These are phyloP conservation scores for Meiosimyza decipiens DNA, from an alignment of 2,888 invertebrate genomes.

Conservation along the genomic window DNA sequence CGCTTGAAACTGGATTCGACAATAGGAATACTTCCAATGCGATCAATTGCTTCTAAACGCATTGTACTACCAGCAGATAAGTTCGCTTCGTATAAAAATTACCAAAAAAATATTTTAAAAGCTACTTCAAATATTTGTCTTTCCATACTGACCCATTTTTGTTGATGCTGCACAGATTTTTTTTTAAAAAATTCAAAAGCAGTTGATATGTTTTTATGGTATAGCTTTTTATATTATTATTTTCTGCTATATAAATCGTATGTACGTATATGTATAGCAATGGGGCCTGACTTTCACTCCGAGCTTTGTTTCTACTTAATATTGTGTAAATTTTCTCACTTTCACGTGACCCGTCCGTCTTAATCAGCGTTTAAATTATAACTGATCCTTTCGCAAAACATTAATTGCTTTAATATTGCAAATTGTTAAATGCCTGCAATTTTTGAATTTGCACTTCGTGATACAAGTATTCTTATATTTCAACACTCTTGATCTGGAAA, in stretches of 20 bases:
- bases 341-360: not conserved
- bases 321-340: not conserved
- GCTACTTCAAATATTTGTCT: not conserved
- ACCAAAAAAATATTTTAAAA: not conserved
- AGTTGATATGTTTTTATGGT: not conserved
- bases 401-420: conserved; percentile 13
- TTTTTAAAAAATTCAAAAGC: not conserved
- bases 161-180: not conserved
- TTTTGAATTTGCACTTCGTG: not conserved
- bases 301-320: not conserved
- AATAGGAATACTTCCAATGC: conserved; percentile 83
- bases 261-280: not conserved
- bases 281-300: not conserved
- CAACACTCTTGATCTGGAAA: conserved; percentile 29
- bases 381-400: conserved; percentile 16
- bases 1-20: conserved; percentile 82
- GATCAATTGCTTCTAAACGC: conserved; percentile 77
- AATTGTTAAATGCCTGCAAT: not conserved
- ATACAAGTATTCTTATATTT: not conserved
- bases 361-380: not conserved
- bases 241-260: not conserved
- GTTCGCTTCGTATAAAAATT: conserved; percentile 45
- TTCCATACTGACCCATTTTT: not conserved
- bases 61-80: conserved; percentile 56
- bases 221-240: not conserved